A percentile compares a stretch with the other conserved stretches of the same genome.
phyloP scores from a whole-genome alignment of 2,797 vertebrate species.

The Geotrypetes seraphini region DNA sequence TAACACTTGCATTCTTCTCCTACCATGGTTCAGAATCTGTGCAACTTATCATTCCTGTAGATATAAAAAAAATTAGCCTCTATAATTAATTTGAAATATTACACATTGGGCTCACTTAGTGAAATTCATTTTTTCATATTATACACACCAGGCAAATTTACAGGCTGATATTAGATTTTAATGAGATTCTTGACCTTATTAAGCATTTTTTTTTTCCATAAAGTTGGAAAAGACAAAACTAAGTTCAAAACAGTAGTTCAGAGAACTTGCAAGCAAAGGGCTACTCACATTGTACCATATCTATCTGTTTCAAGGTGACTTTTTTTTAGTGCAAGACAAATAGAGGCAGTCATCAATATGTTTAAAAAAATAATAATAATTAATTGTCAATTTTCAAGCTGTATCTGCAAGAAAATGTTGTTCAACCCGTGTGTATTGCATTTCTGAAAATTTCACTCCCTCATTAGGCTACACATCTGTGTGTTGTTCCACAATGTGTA shows the following conservation, averaged over 20 bases:
- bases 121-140: slow-evolving; percentile 32
- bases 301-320: too few species aligned
- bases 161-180: slow-evolving; percentile 32
- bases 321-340: too few species aligned
- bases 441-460: too few species aligned
- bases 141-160: slow-evolving; percentile 23
- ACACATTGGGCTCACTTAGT: slow-evolving; percentile 21
- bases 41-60: slow-evolving; percentile 16
- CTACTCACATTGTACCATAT: too few species aligned
- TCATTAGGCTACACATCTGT: too few species aligned
- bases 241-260: slow-evolving; percentile 15
- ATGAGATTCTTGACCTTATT: slow-evolving; percentile 32
- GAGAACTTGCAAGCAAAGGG: slow-evolving; percentile 9
- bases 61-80: slow-evolving; percentile 19
- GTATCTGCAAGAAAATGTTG: too few species aligned
- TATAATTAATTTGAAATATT: slow-evolving; percentile 33
- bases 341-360: too few species aligned
- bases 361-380: too few species aligned
- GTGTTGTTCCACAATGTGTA: too few species aligned
- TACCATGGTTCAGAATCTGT: neutral
- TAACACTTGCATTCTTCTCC: slow-evolving; percentile 16
- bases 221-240: slow-evolving; percentile 11
- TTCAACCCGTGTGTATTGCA: too few species aligned
- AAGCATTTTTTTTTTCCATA: slow-evolving; percentile 32
- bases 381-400: too few species aligned